Evolutionary conservation across 1,140 invertebrate species (phyloP).

Genomic region (Bicyclus anynana): DNA sequence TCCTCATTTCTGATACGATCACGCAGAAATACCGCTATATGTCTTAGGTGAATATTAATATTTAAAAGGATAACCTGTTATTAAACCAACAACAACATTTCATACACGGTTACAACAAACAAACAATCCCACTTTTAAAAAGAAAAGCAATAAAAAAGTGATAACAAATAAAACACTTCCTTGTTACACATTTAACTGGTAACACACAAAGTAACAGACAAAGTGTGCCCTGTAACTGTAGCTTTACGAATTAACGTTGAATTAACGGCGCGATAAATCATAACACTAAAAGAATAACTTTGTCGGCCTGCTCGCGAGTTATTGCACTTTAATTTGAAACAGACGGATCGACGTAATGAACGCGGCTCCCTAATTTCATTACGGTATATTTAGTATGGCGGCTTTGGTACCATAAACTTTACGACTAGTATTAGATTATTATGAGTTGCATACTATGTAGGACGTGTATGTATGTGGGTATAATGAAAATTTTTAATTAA

Average conservation of each 20-base stretch:
- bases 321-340: constrained; percentile 27
- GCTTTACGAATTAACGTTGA: constrained; percentile 15
- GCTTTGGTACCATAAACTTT: background rate
- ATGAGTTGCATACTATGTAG: too few species aligned
- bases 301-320: constrained; percentile 10
- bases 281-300: constrained; percentile 28
- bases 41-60: too few species aligned
- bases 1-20: too few species aligned
- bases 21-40: too few species aligned
- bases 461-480: too few species aligned
- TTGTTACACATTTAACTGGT: background rate
- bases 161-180: background rate
- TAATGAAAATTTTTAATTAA: too few species aligned
- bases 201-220: constrained; percentile 8
- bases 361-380: constrained; percentile 5
- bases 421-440: background rate
- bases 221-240: constrained; percentile 10
- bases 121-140: too few species aligned
- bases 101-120: too few species aligned
- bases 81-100: too few species aligned
- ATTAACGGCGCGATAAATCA: constrained; percentile 26
- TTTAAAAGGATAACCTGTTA: too few species aligned
- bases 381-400: background rate
- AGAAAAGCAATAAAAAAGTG: background rate
- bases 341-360: constrained; percentile 19